Evolutionary conservation across 2,888 invertebrate genomes (phyloP).

Genomic region (Frankliniella fusca): DNA sequence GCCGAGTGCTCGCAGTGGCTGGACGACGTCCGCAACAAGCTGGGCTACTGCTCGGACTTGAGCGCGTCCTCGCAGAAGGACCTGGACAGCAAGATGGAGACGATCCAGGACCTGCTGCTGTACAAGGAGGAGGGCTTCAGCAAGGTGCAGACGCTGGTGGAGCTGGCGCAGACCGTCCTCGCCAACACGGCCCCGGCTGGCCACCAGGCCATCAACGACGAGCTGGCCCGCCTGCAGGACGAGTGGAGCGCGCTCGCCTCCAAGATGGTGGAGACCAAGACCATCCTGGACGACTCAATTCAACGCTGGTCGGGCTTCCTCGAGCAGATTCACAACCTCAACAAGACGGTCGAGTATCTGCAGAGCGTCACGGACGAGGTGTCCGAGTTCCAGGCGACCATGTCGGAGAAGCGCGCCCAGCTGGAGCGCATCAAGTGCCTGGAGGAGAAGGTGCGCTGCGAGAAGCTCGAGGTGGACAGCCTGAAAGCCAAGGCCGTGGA

Average conservation of each 20-base stretch:
- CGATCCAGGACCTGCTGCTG: constrained; percentile 79
- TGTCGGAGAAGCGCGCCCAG: constrained; percentile 81
- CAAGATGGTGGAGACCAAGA: constrained; percentile 86
- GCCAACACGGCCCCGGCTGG: constrained; percentile 87
- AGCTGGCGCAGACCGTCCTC: constrained; percentile 82
- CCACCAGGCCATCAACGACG: constrained; percentile 79
- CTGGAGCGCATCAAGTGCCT: constrained; percentile 78
- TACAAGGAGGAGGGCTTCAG: constrained; percentile 90
- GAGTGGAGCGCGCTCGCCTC: constrained; percentile 84
- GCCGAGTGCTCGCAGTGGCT: constrained; percentile 81
- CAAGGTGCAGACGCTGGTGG: constrained; percentile 82
- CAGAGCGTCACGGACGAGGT: constrained; percentile 70
- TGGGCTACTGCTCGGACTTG: constrained; percentile 82
- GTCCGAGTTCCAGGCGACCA: constrained; percentile 69
- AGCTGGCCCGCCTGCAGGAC: constrained; percentile 76
- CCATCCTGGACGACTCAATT: constrained; percentile 79
- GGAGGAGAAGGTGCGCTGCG: constrained; percentile 83
- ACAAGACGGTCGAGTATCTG: constrained; percentile 75
- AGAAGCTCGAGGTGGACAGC: constrained; percentile 83
- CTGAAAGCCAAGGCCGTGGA: constrained; percentile 78
- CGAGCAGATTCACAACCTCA: constrained; percentile 80
- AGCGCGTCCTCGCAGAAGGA: constrained; percentile 79
- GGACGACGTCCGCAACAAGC: constrained; percentile 71
- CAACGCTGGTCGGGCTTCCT: constrained; percentile 87
- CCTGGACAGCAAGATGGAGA: constrained; percentile 75